Base-by-base conservation (phyloP, 2,113 vertebrate species). In the Ranitomeya imitator region DNA sequence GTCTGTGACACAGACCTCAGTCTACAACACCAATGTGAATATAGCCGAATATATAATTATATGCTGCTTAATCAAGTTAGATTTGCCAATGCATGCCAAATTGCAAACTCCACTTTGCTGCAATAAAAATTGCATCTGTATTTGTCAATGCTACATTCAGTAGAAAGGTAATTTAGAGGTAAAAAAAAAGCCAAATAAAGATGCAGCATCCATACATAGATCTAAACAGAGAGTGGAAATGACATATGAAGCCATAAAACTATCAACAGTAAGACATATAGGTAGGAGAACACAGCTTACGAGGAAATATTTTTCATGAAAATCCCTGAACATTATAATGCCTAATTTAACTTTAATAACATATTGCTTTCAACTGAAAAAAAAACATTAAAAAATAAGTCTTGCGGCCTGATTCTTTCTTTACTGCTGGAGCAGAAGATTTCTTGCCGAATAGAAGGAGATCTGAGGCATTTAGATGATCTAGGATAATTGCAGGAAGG, bases 271-370 rank as follows among this genome's bases (percentile, higher is more conserved):
- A 78, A 77, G 81, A 88, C 65, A 84, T 88, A 71, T 84, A 26
- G 71, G 69, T 84, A 67, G 71, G 65, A 51, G 45, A 59, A 54
- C 18, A 37, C 59, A 55, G 52, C 74, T 79, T 45, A 51, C 77
- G 19, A 74, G 73, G 60, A 88, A 85, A 85, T 85, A 69, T 88
- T 67, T 88, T 85, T 79, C 51, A 59, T 67, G 74, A 88, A 88
- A 85, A 79, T 85, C 82, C 87, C 87, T 79, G 85, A 88, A 84
- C 60, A 84, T 88, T 88, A 76, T 79, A 88, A 85, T 88, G 60
- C 61, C 74, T 71, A 88, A 85, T 88, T 79, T 88, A 67, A 78
- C 23, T 83, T 88, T 88, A 88, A 78, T 63, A 65, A 84, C 82
- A 79, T 21, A 85, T 88, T 79, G 26, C 82, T 78, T 63, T 61